These are phyloP conservation scores for Tridacna gigas DNA, from an alignment of 2,888 invertebrate species.

Conservation along the genomic window DNA sequence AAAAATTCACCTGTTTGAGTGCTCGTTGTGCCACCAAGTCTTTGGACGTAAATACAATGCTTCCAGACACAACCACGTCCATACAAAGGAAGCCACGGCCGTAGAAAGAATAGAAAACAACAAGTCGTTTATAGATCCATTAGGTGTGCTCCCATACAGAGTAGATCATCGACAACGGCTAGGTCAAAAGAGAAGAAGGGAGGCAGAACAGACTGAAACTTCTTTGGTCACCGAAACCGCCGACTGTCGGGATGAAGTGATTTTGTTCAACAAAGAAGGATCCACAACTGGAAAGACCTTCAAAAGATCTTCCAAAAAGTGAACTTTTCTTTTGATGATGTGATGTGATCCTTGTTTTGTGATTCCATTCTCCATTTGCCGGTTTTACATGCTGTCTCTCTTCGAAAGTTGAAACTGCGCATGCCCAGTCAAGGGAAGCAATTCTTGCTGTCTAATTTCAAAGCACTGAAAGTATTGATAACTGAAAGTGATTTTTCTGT, in stretches of 20 bases:
- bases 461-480: too few relatives aligned
- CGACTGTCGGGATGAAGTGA: slow-evolving; percentile 2
- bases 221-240: not conserved
- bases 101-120: not conserved
- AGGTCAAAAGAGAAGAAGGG: not conserved
- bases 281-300: not conserved
- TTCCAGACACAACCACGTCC: too few relatives aligned
- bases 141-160: not conserved
- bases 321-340: not conserved
- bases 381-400: not conserved
- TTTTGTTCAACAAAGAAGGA: not conserved
- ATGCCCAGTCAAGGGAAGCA: too few relatives aligned
- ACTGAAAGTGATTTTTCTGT: too few relatives aligned
- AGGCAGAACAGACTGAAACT: not conserved
- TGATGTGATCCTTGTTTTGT: not conserved
- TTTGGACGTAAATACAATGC: too few relatives aligned
- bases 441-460: too few relatives aligned
- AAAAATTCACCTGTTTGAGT: too few relatives aligned
- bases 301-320: not conserved
- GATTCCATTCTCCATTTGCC: not conserved
- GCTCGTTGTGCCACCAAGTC: too few relatives aligned
- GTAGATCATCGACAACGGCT: not conserved
- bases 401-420: not conserved
- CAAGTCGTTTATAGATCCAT: not conserved
- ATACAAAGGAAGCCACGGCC: too few relatives aligned